Evolutionary conservation across 2,113 vertebrate genomes (phyloP), one percentile per base, ranked within the genome.

Genomic region (Xenopus borealis): DNA sequence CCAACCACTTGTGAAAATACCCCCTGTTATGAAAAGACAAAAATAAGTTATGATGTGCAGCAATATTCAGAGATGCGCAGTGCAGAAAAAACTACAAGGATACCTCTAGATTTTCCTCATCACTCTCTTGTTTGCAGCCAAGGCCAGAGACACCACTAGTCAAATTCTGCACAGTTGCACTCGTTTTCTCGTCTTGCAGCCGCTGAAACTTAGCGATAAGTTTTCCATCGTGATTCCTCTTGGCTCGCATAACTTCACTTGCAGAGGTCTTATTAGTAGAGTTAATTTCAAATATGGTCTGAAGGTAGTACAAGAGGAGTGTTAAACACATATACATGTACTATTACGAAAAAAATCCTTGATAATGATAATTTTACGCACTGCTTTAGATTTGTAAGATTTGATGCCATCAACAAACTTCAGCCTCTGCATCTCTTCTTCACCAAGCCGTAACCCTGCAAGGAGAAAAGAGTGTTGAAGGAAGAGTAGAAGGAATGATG

Each of bases 271-370:
- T 95, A 72, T 87, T 93, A 0, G 81, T 94, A n/a, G 96, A 88
- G 0, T 94, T 97, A 88, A 99, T 96, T 88, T 99, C 97, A 11
- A 99, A 99, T 82, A 99, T 98, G 1, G 97, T 98, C 96, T 98
- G 78, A 0, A 18, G 57, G 33, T 2, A 44, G n/a, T 30, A 3
- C 55, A 14, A 9, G 14, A 40, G 53, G 33, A 40, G 5, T 40
- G 3, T 3, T 40, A 6, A 40, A 40, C 33, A 40, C 33, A 40
- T 40, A 40, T 2, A 40, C 5, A 40, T 33, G 3, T 40, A 40
- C 33, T 27, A 27, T 40, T 40, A 40, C 33, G 5, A 40, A 40
- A 40, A 40, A 7, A 40, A 6, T 6, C 33, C 5, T 7, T 6
- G 33, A 40, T 40, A 40, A 40, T 6, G 1, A 40, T 2, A 7